Evolutionary conservation across 2,888 invertebrate species (phyloP).

Genomic region (Masnerella sp.): DNA sequence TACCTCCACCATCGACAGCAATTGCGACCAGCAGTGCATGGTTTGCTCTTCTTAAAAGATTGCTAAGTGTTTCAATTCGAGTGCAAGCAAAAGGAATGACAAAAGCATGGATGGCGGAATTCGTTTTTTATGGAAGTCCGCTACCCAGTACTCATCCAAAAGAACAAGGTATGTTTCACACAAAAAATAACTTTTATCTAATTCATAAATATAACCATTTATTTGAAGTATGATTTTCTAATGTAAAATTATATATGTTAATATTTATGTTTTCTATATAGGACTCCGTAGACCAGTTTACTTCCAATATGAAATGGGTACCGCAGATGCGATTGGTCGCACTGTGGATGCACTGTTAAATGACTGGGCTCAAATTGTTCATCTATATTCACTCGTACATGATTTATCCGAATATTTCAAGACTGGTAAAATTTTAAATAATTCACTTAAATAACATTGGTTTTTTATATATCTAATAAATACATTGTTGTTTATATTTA

Average conservation of each 20-base stretch:
- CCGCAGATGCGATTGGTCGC: constrained; percentile 86
- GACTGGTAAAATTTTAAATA: constrained; percentile 80
- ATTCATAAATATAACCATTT: background rate
- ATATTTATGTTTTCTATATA: constrained; percentile 66
- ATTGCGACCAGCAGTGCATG: constrained; percentile 80
- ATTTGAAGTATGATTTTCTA: background rate
- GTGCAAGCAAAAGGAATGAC: constrained; percentile 89
- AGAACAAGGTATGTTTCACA: constrained; percentile 84
- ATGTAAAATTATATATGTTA: constrained; percentile 1
- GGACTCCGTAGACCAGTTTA: constrained; percentile 92
- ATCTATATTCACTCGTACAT: constrained; percentile 90
- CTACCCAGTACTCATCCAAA: constrained; percentile 88
- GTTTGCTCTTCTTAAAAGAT: constrained; percentile 85
- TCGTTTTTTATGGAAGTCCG: constrained; percentile 91
- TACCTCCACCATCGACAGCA: constrained; percentile 82
- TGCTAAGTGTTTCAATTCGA: constrained; percentile 90
- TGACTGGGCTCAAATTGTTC: constrained; percentile 96
- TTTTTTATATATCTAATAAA: too few species aligned
- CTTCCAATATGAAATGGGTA: constrained; percentile 93
- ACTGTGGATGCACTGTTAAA: constrained; percentile 92
- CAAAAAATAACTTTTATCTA: too few species aligned
- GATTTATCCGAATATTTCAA: constrained; percentile 89
- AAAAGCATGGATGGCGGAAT: constrained; percentile 93
- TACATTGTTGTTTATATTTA: constrained; percentile 69
- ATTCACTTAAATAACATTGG: too few species aligned